Evolutionary conservation across 2,888 invertebrate species (phyloP).

Genomic region (Tetranychus truncatus): DNA sequence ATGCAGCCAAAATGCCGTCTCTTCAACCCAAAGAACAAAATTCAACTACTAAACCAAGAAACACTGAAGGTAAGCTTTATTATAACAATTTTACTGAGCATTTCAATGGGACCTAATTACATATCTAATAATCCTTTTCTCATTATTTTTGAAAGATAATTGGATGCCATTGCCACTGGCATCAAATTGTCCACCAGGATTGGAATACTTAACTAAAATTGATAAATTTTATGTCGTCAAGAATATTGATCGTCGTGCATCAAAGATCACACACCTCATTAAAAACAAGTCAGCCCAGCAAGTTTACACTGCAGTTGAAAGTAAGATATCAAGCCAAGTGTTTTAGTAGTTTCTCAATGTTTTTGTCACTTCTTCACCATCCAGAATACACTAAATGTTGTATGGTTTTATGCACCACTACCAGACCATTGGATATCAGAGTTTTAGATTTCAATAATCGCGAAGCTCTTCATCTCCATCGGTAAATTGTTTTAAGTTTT

Average conservation of each 20-base stretch:
- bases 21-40: no score
- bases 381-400: constrained; percentile 54
- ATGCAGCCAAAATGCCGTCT: no score
- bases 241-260: constrained; percentile 52
- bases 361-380: background rate
- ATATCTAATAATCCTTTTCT: no score
- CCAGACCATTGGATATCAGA: constrained; percentile 70
- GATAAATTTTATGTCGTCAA: constrained; percentile 35
- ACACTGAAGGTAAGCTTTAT: no score
- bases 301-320: constrained; percentile 22
- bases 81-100: no score
- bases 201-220: constrained; percentile 33
- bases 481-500: no score
- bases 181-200: constrained; percentile 25
- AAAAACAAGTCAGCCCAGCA: constrained; percentile 32
- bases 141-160: background rate
- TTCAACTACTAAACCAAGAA: no score
- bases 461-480: no score
- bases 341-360: background rate
- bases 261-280: constrained; percentile 68
- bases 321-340: constrained; percentile 10
- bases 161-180: background rate
- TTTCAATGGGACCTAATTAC: no score
- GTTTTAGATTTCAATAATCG: no score
- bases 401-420: constrained; percentile 60